A percentile compares a stretch with the other conserved stretches of the same genome.
These are phyloP conservation scores for Ypsolopha scabrella DNA, from an alignment of 2,888 invertebrate genomes.

Conservation along the genomic window DNA sequence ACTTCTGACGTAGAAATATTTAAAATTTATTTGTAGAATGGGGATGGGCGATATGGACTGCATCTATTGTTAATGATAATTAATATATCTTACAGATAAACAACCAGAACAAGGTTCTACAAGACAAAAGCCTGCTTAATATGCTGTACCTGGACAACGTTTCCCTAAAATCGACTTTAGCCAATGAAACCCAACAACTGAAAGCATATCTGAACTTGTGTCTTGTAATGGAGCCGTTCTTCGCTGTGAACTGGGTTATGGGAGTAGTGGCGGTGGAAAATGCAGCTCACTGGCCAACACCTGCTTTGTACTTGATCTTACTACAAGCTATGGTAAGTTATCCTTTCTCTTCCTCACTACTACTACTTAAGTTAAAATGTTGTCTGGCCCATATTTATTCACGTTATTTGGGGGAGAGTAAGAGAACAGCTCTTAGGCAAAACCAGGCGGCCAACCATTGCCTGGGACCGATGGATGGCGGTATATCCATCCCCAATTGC, in stretches of 20 bases:
- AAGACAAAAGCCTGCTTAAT: slow-evolving; percentile 45
- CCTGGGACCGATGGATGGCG: too few species aligned
- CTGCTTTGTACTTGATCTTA: slow-evolving; percentile 68
- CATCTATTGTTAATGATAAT: too few species aligned
- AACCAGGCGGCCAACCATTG: too few species aligned
- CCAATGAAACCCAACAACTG: slow-evolving; percentile 66
- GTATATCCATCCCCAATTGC: too few species aligned
- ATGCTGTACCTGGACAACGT: slow-evolving; percentile 59
- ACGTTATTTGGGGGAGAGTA: too few species aligned
- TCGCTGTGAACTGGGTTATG: slow-evolving; percentile 80
- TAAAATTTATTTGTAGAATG: too few species aligned
- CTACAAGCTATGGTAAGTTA: slow-evolving; percentile 68
- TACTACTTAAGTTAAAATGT: too few species aligned
- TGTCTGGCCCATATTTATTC: too few species aligned
- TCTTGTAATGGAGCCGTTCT: slow-evolving; percentile 77
- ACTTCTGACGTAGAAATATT: too few species aligned
- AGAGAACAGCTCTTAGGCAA: too few species aligned
- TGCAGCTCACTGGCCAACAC: slow-evolving; percentile 71
- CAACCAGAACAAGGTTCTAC: slow-evolving; percentile 25
- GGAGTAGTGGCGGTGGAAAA: slow-evolving; percentile 80
- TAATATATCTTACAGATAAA: slow-evolving; percentile 15
- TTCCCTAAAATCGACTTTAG: slow-evolving; percentile 58
- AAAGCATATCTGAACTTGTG: slow-evolving; percentile 73
- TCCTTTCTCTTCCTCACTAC: too few species aligned
- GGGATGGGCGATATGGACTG: too few species aligned